Evolutionary conservation across 2,888 invertebrate genomes (phyloP).

Genomic region (Eilema caniola): DNA sequence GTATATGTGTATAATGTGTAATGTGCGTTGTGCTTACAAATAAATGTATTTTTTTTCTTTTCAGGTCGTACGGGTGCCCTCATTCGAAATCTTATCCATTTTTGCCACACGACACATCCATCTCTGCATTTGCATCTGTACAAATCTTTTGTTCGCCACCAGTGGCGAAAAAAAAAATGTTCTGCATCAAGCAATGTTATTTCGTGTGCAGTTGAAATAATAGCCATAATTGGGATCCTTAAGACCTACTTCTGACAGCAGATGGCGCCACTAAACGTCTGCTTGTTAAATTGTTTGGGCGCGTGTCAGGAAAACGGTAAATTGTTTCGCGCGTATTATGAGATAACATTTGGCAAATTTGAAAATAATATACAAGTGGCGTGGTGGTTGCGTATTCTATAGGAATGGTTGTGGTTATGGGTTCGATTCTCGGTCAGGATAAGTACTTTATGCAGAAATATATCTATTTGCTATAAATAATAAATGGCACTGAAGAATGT

Average conservation of each 20-base stretch:
- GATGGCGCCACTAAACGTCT: not conserved
- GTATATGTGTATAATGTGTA: too few species aligned
- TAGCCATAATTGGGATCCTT: not conserved
- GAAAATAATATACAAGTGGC: not conserved
- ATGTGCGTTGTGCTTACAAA: too few species aligned
- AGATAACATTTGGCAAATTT: slow-evolving; percentile 8
- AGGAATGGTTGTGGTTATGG: too few species aligned
- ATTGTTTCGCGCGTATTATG: slow-evolving; percentile 4
- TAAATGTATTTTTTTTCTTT: too few species aligned
- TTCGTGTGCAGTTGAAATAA: slow-evolving; percentile 3
- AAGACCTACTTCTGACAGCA: slow-evolving; percentile 19
- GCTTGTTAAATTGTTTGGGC: slow-evolving; percentile 8
- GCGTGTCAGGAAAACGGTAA: slow-evolving; percentile 19
- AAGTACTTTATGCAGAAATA: too few species aligned
- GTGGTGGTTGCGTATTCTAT: not conserved
- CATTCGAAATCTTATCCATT: too few species aligned
- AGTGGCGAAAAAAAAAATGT: not conserved
- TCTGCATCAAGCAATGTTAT: not conserved
- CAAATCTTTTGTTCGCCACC: not conserved
- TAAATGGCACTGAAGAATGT: too few species aligned
- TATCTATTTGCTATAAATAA: too few species aligned
- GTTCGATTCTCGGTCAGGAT: too few species aligned
- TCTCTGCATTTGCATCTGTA: not conserved
- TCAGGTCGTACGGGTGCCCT: too few species aligned
- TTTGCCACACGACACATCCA: not conserved